Conservation (phyloP, 1,140 invertebrate genomes). For the Euwallacea similis region DNA sequence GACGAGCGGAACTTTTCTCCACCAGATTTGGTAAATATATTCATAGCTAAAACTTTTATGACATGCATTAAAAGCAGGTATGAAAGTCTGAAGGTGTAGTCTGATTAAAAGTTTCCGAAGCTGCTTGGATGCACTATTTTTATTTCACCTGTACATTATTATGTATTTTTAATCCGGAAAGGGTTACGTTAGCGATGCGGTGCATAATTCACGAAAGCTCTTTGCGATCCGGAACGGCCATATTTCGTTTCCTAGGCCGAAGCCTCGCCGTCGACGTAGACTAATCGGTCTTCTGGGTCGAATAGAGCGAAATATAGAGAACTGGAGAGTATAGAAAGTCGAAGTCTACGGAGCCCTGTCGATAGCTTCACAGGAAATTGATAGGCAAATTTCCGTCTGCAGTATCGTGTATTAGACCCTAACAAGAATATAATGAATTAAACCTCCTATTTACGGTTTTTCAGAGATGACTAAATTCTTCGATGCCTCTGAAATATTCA, state of each 20-base stretch:
- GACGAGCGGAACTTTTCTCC: slow-evolving; percentile 32
- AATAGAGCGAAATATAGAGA: slow-evolving; percentile 19
- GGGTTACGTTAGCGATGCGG: not conserved
- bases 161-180: too few species aligned
- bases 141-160: too few species aligned
- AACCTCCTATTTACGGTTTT: slow-evolving; percentile 12
- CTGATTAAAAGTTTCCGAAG: not conserved
- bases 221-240: slow-evolving; percentile 13
- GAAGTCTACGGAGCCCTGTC: slow-evolving; percentile 17
- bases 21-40: too few species aligned
- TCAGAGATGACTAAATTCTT: not conserved
- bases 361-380: slow-evolving; percentile 28
- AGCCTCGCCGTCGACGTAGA: slow-evolving; percentile 16
- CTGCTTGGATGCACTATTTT: too few species aligned
- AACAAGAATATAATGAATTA: slow-evolving; percentile 34
- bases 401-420: slow-evolving; percentile 14
- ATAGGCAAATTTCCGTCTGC: slow-evolving; percentile 33
- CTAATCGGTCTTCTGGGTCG: slow-evolving; percentile 24
- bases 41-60: too few species aligned
- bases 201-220: slow-evolving; percentile 25
- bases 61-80: not conserved
- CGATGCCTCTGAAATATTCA: not conserved
- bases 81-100: not conserved
- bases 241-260: slow-evolving; percentile 25
- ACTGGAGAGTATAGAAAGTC: slow-evolving; percentile 19